Conservation (phyloP, 2,113 vertebrate species). For the Poeciliopsis occidentalis region DNA sequence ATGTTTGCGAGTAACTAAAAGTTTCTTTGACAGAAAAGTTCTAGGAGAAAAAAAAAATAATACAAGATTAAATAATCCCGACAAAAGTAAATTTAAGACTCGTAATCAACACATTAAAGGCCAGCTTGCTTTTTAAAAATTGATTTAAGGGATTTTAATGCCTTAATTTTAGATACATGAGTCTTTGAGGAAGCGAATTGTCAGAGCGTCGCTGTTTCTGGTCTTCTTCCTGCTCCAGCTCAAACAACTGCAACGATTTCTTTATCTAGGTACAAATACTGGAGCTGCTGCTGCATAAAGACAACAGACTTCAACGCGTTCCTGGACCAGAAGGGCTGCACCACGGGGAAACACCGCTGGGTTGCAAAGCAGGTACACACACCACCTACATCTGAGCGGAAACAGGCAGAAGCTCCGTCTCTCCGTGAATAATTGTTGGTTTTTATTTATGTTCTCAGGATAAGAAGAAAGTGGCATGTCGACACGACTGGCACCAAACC, state of each 20-base stretch:
- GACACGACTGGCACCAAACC: conserved; percentile 97
- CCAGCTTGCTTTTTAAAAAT: no score
- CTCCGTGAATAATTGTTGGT: background rate
- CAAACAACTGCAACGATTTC: background rate
- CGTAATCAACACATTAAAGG: no score
- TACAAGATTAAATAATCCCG: no score
- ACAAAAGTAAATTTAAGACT: no score
- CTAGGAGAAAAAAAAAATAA: no score
- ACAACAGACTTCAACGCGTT: conserved; percentile 92
- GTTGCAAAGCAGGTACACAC: conserved; percentile 78
- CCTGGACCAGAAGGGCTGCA: conserved; percentile 93
- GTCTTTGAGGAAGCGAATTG: background rate
- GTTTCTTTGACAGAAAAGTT: no score
- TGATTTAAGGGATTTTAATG: no score
- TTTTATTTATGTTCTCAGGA: conserved; percentile 67
- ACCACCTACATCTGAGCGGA: background rate
- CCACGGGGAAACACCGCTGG: conserved; percentile 87
- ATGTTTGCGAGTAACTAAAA: no score
- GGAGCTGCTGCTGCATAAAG: conserved; percentile 93
- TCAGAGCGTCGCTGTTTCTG: background rate
- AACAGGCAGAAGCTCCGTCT: background rate
- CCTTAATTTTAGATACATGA: no score
- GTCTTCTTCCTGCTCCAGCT: background rate
- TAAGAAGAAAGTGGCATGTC: conserved; percentile 88
- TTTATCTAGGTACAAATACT: conserved; percentile 90